Evolutionary conservation across 2,113 vertebrate genomes (phyloP).

Genomic region (Entelurus aequoreus): DNA sequence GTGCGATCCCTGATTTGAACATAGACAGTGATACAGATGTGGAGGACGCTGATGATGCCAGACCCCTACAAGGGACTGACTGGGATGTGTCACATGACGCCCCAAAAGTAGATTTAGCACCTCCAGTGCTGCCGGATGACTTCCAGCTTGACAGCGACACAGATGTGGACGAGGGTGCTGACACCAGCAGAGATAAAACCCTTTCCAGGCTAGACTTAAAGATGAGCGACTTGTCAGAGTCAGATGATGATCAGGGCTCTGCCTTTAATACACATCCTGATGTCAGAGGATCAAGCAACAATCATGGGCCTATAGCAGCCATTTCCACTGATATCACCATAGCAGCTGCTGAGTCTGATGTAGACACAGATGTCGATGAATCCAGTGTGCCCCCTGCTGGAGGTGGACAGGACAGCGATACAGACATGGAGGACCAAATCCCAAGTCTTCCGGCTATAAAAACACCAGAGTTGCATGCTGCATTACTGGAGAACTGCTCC

Average conservation of each 20-base stretch:
- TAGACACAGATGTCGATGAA: slow-evolving; percentile 46
- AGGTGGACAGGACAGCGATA: slow-evolving; percentile 34
- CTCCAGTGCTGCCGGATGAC: slow-evolving; percentile 13
- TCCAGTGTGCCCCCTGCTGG: not conserved
- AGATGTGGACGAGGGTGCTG: slow-evolving; percentile 59
- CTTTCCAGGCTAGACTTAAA: slow-evolving; percentile 10
- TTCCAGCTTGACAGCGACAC: slow-evolving; percentile 64
- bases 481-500: slow-evolving; percentile 46
- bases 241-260: slow-evolving; percentile 34
- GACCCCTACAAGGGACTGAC: slow-evolving; percentile 35
- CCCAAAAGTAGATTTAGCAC: slow-evolving; percentile 12
- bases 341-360: slow-evolving; percentile 15
- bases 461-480: not conserved
- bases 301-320: slow-evolving; percentile 31
- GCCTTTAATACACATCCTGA: not conserved
- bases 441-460: slow-evolving; percentile 17
- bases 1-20: slow-evolving; percentile 37
- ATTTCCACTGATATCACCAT: not conserved
- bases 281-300: slow-evolving; percentile 26
- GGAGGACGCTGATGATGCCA: slow-evolving; percentile 35
- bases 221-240: slow-evolving; percentile 32
- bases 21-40: slow-evolving; percentile 67
- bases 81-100: slow-evolving; percentile 38
- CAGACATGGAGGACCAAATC: slow-evolving; percentile 44
- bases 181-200: slow-evolving; percentile 10